Evolutionary conservation across 2,797 vertebrate genomes (phyloP), one percentile per base, ranked within the genome.

Genomic region (Poecilia velifera): DNA sequence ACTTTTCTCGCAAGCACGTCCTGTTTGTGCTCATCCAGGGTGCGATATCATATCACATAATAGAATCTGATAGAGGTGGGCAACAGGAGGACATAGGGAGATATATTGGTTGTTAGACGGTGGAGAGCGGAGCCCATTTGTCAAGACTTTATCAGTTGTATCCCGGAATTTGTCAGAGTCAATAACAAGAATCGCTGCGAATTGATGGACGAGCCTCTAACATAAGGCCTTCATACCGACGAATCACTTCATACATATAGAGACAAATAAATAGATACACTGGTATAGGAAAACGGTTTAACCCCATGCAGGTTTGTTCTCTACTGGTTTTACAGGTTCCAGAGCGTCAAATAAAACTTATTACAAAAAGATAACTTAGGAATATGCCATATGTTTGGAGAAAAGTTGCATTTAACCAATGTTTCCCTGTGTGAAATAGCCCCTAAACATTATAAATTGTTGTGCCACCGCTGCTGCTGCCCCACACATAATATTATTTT

Each of bases 41-140:
- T 79, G 82, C 76, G 84, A 91, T 93, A 90, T 90, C 68, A 73
- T 93, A 94, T 94, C 91, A 88, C 83, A 88, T 91, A 92, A 94
- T 94, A 86, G 79, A 86, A 94, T 94, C 90, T 86, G 84, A 90
- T 86, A 82, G 88, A 84, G 86, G 84, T 82, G 76, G 83, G 78
- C 53, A 83, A 89, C 82, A 77, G 84, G 70, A 82, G 80, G 87
- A 84, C 66, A 71, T 47, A 76, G 75, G 73, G 83, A 90, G 90
- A 94, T 91, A 80, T 85, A 92, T 89, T 79, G 83, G 88, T 80
- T 90, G 88, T 92, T 85, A 86, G 78, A 77, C 68, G 70, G 82
- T 82, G 82, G 82, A 34, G 84, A 87, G 82, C 72, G 76, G 71
- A 43, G 71, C 81, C 81, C 87, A 93, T 94, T 93, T 91, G 85